Evolutionary conservation across 2,113 vertebrate genomes (phyloP).

Genomic region (Centrocercus urophasianus): DNA sequence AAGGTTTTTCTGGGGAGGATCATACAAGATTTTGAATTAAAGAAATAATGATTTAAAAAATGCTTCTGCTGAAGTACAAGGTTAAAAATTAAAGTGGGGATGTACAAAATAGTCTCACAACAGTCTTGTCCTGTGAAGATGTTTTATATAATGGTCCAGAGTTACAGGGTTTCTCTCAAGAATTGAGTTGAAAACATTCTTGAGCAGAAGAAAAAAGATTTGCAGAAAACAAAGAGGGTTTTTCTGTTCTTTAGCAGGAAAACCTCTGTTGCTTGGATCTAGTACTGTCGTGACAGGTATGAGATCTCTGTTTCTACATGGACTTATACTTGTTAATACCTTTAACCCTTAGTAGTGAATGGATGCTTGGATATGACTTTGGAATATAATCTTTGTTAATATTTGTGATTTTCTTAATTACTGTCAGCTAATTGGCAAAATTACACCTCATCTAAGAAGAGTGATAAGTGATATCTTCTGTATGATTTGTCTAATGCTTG

Average conservation of each 20-base stretch:
- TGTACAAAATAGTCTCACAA: background rate
- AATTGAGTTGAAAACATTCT: background rate
- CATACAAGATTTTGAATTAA: background rate
- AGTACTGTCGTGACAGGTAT: background rate
- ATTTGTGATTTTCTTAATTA: background rate
- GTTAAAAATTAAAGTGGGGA: background rate
- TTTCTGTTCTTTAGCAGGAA: background rate
- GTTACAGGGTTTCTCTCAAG: background rate
- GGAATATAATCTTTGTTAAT: background rate
- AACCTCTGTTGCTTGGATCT: background rate
- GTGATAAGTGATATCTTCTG: background rate
- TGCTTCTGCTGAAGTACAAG: background rate
- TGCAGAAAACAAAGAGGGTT: background rate
- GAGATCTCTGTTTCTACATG: background rate
- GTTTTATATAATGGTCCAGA: background rate
- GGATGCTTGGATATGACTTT: background rate
- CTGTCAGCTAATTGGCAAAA: background rate
- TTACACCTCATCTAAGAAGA: background rate
- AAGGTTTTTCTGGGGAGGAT: conserved; percentile 28
- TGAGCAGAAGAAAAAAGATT: background rate
- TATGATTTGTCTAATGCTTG: background rate
- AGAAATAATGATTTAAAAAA: conserved; percentile 18
- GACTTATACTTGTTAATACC: background rate
- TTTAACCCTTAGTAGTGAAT: background rate
- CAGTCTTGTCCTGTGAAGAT: background rate